phyloP scores from a whole-genome alignment of 1,140 invertebrate genomes.

The Asbolus verrucosus region DNA sequence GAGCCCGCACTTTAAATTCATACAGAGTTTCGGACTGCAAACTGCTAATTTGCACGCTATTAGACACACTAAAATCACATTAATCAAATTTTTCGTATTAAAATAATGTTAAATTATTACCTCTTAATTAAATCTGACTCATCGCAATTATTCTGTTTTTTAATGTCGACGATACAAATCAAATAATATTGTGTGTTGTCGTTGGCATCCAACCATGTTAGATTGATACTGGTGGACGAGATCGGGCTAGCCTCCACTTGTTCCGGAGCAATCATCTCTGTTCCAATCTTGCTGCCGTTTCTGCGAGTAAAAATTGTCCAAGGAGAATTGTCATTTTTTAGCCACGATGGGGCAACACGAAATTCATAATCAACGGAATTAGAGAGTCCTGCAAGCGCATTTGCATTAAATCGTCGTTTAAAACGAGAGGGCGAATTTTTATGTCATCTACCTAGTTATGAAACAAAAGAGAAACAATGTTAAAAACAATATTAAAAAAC shows the following conservation, averaged over 20 bases:
- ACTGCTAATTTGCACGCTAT: conserved; percentile 64
- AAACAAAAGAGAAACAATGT: too few species aligned
- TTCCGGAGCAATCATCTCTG: conserved; percentile 22
- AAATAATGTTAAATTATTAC: conserved; percentile 51
- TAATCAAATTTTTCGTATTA: background rate
- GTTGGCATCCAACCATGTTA: conserved; percentile 51
- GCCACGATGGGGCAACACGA: conserved; percentile 50
- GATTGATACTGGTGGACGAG: conserved; percentile 45
- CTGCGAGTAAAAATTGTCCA: conserved; percentile 50
- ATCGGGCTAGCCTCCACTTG: background rate
- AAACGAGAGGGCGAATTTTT: too few species aligned
- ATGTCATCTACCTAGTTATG: too few species aligned
- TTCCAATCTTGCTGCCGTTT: background rate
- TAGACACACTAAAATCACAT: background rate
- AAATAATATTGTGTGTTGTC: conserved; percentile 53
- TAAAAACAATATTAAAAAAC: too few species aligned
- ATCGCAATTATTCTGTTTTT: conserved; percentile 49
- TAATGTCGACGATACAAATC: conserved; percentile 50
- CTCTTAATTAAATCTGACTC: conserved; percentile 59
- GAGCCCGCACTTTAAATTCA: conserved; percentile 70
- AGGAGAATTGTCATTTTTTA: conserved; percentile 35
- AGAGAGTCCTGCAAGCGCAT: conserved; percentile 52
- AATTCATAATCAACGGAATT: conserved; percentile 56
- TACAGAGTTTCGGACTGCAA: conserved; percentile 73
- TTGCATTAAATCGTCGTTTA: too few species aligned